These are phyloP conservation scores for Tribolium castaneum DNA, from an alignment of 1,140 invertebrate genomes.

Conservation along the genomic window DNA sequence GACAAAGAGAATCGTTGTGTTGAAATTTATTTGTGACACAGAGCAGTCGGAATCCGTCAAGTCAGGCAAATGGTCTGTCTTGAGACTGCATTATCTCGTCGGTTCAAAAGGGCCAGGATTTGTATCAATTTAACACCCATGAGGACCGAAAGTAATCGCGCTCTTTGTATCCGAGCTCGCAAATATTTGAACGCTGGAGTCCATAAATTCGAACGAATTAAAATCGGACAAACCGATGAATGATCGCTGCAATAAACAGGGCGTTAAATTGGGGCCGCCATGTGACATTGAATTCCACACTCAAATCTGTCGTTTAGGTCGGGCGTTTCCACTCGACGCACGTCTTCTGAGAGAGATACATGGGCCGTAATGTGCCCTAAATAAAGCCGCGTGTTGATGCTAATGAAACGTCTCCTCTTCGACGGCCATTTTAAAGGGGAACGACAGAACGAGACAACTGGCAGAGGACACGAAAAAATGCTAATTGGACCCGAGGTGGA, in stretches of 20 bases:
- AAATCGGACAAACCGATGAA: neutral
- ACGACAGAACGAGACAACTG: neutral
- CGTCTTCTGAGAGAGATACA: conserved; percentile 1
- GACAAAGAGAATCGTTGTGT: conserved; percentile 33
- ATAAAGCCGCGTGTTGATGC: conserved; percentile 7
- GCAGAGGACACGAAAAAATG: neutral
- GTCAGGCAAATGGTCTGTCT: conserved; percentile 31
- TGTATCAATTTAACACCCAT: conserved; percentile 41
- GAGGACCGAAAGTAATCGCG: conserved; percentile 15
- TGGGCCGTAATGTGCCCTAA: neutral
- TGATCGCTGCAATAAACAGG: conserved; percentile 2
- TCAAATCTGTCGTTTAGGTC: conserved; percentile 23
- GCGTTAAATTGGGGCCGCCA: conserved; percentile 26
- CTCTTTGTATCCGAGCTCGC: neutral
- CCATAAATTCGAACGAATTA: conserved; percentile 7
- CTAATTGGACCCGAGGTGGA: neutral
- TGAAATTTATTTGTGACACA: conserved; percentile 33
- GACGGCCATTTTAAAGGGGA: conserved; percentile 19
- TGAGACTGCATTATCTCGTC: conserved; percentile 36
- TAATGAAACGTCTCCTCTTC: conserved; percentile 26
- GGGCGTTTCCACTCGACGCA: conserved; percentile 2
- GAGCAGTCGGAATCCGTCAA: neutral
- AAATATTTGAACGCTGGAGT: neutral
- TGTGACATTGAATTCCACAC: conserved; percentile 29
- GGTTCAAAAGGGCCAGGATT: conserved; percentile 37